These are phyloP conservation scores for Temnothorax ravouxi DNA, from an alignment of 2,888 invertebrate genomes.

Conservation along the genomic window DNA sequence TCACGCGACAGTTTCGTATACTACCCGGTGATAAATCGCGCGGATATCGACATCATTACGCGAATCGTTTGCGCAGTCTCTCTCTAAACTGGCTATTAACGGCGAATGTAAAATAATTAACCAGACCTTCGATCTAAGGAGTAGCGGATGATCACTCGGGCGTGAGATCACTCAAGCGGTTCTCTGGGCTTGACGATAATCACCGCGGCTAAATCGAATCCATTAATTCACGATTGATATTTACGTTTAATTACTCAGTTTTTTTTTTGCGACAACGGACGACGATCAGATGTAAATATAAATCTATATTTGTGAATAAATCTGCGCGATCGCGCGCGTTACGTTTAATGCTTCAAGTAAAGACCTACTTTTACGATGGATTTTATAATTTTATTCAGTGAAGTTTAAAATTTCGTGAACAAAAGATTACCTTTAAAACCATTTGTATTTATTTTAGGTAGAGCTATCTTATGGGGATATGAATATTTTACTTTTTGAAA, in stretches of 20 bases:
- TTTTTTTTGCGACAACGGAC: background rate
- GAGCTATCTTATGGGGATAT: background rate
- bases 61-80: conserved; percentile 41
- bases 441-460: background rate
- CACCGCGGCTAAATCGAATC: conserved; percentile 57
- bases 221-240: conserved; percentile 65
- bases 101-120: conserved; percentile 62
- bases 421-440: background rate
- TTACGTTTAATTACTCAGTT: conserved; percentile 49
- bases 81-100: conserved; percentile 20
- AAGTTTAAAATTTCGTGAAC: background rate
- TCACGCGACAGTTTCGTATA: conserved; percentile 7
- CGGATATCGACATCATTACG: conserved; percentile 49
- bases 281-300: background rate
- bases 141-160: conserved; percentile 28
- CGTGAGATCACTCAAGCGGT: conserved; percentile 10
- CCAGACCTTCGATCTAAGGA: conserved; percentile 28
- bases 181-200: conserved; percentile 51
- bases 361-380: conserved; percentile 4
- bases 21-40: conserved; percentile 47
- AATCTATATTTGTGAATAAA: background rate
- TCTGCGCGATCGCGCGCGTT: background rate
- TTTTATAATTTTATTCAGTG: background rate
- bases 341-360: background rate
- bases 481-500: conserved; percentile 10